Conservation (phyloP, 2,113 vertebrate genomes). For the Sapajus apella region DNA sequence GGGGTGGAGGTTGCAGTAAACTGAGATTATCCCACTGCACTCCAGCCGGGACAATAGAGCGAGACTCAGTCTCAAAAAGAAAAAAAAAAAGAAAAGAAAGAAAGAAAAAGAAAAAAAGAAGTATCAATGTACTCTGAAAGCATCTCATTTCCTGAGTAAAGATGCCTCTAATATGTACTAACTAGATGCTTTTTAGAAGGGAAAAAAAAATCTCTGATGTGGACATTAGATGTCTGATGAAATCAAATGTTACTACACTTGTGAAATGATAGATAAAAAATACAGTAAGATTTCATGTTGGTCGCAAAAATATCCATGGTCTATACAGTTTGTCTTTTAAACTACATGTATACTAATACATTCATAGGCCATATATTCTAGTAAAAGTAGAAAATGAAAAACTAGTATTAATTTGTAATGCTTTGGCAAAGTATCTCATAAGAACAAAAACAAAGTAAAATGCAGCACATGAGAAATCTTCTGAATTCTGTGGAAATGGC, state of each 20-base stretch:
- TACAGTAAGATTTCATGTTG: neutral
- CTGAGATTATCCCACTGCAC: no score
- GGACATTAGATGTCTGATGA: neutral
- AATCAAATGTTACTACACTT: neutral
- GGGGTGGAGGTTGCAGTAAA: no score
- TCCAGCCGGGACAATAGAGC: no score
- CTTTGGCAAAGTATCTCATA: neutral
- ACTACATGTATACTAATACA: neutral
- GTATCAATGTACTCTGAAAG: neutral
- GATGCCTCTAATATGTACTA: neutral
- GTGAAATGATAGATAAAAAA: neutral
- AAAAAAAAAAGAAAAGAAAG: no score
- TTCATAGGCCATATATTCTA: neutral
- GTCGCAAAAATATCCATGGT: neutral
- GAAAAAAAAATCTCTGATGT: neutral
- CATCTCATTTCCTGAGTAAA: neutral
- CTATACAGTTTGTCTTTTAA: neutral
- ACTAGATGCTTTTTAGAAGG: neutral
- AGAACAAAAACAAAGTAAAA: slow-evolving; percentile 29
- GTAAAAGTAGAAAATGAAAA: slow-evolving; percentile 7
- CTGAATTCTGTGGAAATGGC: neutral
- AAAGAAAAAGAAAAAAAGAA: no score
- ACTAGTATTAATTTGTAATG: neutral
- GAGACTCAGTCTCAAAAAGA: no score
- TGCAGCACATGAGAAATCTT: neutral